Evolutionary conservation across 2,113 vertebrate genomes (phyloP).

Genomic region (Myrmecophaga tridactyla): DNA sequence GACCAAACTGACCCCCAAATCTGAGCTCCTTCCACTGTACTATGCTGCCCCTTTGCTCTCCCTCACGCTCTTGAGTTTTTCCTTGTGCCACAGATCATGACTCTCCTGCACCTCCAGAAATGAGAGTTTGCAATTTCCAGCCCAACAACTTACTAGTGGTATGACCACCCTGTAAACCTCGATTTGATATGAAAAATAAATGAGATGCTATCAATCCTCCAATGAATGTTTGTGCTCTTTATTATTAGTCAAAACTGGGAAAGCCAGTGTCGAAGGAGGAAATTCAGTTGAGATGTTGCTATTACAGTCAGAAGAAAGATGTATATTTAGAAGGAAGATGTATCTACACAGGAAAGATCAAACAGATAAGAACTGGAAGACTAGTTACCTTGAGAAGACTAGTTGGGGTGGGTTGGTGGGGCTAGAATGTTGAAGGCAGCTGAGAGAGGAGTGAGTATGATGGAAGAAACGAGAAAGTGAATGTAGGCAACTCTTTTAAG

Average conservation of each 20-base stretch:
- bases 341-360: too few relatives aligned
- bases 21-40: background rate
- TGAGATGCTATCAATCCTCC: background rate
- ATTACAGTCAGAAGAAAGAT: background rate
- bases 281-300: background rate
- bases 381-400: background rate
- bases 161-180: background rate
- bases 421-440: background rate
- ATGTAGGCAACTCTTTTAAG: background rate
- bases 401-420: background rate
- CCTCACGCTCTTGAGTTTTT: background rate
- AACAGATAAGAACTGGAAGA: background rate
- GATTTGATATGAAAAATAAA: constrained; percentile 18
- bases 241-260: background rate
- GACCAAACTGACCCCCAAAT: background rate
- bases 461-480: background rate
- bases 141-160: background rate
- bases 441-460: background rate
- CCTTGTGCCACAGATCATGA: background rate
- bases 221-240: background rate
- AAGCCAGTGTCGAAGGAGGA: background rate
- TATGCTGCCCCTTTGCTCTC: background rate
- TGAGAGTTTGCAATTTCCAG: background rate
- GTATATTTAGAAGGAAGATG: background rate
- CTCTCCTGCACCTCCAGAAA: background rate